Base-by-base conservation (phyloP, 2,797 vertebrate genomes). In the Melanotaenia boesemani region DNA sequence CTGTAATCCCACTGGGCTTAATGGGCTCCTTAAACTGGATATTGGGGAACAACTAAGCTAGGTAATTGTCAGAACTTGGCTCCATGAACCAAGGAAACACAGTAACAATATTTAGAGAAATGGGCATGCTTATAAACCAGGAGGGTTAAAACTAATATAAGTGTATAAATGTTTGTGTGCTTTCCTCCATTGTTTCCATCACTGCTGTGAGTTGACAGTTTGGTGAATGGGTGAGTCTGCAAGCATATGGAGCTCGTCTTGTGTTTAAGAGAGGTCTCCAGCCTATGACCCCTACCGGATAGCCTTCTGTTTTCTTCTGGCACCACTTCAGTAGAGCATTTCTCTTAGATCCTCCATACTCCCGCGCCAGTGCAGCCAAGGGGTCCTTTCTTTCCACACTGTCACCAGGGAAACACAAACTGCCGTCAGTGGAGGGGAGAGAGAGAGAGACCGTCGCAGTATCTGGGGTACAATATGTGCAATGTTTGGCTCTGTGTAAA, bases 331-430 rank as follows among this genome's bases (percentile, higher is more conserved):
- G 92, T 78, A 99, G 90, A 85, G 98, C 98, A 15, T 99, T 99
- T 85, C 97, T 97, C 91, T 99, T 99, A 15, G 98, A 99, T 85
- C 98, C 98, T 1, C 98, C 98, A 0, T 98, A 99, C 80, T 99
- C 96, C 90, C 96, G 94, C 74, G 98, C 97, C 91, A 99, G 91
- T 41, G 97, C 96, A 65, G 96, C 96, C 94, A 99, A 92, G 0
- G 97, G 98, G 92, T 99, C 98, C 86, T 96, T 98, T 90, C 97
- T 96, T 95, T 99, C 98, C 95, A 98, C 97, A 77, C 98, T 99
- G 91, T 86, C 86, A 92, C 82, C 91, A 89, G 81, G 88, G 92
- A 93, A 88, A 89, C 78, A 83, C 46, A 41, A 68, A 86, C 67
- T 74, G 15, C 82, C 80, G 67, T 75, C 76, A 85, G 61, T 82